Evolutionary conservation across 1,140 invertebrate genomes (phyloP).

Genomic region (Diuraphis noxia): DNA sequence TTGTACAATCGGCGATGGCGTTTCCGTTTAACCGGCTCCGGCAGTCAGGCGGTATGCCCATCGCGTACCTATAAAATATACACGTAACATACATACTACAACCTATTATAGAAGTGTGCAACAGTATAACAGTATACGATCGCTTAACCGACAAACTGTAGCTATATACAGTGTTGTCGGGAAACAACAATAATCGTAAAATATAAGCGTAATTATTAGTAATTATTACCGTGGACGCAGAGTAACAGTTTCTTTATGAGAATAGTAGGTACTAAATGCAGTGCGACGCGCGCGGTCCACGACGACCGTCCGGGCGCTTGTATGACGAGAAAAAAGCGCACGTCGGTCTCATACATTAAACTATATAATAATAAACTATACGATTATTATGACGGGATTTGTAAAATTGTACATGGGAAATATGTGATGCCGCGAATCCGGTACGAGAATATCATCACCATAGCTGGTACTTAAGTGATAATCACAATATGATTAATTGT

Average conservation of each 20-base stretch:
- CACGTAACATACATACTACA: not conserved
- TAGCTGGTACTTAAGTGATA: not conserved
- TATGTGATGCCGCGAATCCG: not conserved
- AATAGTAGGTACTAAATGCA: not conserved
- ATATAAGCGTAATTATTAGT: not conserved
- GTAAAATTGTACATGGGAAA: not conserved
- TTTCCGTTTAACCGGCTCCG: not conserved
- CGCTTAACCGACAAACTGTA: not conserved
- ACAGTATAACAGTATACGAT: not conserved
- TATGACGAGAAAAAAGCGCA: not conserved
- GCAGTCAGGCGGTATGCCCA: not conserved
- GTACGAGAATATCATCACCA: not conserved
- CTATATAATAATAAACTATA: not conserved
- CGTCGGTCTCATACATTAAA: not conserved
- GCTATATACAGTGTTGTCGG: not conserved
- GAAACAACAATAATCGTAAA: conserved; percentile 1
- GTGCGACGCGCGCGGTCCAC: not conserved
- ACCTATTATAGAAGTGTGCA: not conserved
- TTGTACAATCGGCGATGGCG: not conserved
- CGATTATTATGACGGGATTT: not conserved
- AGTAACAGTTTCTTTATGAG: not conserved
- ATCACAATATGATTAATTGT: not conserved
- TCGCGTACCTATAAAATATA: not conserved
- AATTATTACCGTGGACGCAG: not conserved
- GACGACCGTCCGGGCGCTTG: not conserved